Evolutionary conservation across 1,140 invertebrate species (phyloP), one percentile per base, ranked within the genome.

Genomic region (Pogonus chalceus): DNA sequence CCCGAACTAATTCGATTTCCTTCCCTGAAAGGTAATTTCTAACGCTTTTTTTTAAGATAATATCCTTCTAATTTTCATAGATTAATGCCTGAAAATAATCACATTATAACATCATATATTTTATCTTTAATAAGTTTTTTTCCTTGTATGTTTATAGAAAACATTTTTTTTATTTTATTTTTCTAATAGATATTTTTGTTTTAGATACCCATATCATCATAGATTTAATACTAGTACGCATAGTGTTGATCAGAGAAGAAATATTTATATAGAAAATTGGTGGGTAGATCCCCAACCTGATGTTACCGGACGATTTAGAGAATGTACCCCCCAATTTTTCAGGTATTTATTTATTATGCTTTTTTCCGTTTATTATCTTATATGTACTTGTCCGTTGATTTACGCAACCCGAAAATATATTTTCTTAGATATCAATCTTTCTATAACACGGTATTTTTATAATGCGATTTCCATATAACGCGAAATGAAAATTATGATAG

Each of bases 261-360:
- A 79, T 53, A 77, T 93, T 46, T 95, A 94, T 67, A 74, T 78
- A n/a, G 74, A 81, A 51, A 82, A 85, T 65, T 68, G 89, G 54
- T 90, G 87, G 80, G 86, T 88, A 2, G 66, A 74, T 43, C 76
- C 81, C 1, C 70, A 85, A 46, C 73, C 77, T 14, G 79, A 85
- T 67, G 65, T 83, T 59, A 81, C 80, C 20, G 82, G 80, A 14
- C 69, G 82, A 23, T 83, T 77, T 58, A 72, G 88, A n/a, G 81
- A 88, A 61, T 81, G 80, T 58, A 79, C 80, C 20, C 84, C 89
- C 0, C 74, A 80, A 37, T 91, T 88, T 72, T 88, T 80, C 62
- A 78, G 86, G 79, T 85, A 70, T 60, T 60, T 65, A 23, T 46
- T 47, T 24, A 7, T 3, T 7, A 14, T 3, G 24, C 21, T 2